phyloP scores from a whole-genome alignment of 2,888 invertebrate species.

The Acrocyrtus sp. region DNA sequence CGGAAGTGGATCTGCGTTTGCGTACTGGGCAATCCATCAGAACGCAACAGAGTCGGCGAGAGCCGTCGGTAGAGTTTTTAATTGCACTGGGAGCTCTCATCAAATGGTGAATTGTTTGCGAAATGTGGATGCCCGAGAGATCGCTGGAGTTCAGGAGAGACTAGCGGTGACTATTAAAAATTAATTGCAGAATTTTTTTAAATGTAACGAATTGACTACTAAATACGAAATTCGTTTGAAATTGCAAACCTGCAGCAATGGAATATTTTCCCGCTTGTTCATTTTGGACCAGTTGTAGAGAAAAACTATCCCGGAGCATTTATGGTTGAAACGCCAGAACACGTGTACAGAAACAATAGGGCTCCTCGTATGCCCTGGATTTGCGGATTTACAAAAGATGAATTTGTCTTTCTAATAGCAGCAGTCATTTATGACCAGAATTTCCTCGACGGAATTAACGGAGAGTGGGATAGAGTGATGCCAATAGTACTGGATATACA shows the following conservation, averaged over 20 bases:
- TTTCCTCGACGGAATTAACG: no score
- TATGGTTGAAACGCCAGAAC: conserved; percentile 34
- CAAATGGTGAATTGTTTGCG: conserved; percentile 43
- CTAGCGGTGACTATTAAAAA: no score
- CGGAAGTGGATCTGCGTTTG: conserved; percentile 41
- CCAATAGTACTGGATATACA: no score
- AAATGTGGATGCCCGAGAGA: conserved; percentile 27
- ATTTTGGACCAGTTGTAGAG: conserved; percentile 50
- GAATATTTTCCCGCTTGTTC: conserved; percentile 36
- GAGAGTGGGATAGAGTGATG: no score
- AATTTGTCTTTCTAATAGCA: conserved; percentile 11
- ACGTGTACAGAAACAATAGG: conserved; percentile 25
- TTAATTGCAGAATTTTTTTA: no score
- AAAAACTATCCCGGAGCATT: conserved; percentile 42
- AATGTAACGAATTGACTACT: no score
- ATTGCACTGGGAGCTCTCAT: conserved; percentile 21
- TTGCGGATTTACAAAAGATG: conserved; percentile 37
- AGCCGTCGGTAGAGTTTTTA: conserved; percentile 2
- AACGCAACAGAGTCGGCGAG: conserved; percentile 8
- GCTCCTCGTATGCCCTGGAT: conserved; percentile 49
- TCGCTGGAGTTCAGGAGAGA: no score
- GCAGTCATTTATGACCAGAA: no score
- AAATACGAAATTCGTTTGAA: no score
- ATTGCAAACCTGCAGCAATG: no score
- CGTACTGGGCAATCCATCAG: conserved; percentile 45